Conservation (phyloP, 1,140 invertebrate genomes). For the Venustaconcha ellipsiformis region DNA sequence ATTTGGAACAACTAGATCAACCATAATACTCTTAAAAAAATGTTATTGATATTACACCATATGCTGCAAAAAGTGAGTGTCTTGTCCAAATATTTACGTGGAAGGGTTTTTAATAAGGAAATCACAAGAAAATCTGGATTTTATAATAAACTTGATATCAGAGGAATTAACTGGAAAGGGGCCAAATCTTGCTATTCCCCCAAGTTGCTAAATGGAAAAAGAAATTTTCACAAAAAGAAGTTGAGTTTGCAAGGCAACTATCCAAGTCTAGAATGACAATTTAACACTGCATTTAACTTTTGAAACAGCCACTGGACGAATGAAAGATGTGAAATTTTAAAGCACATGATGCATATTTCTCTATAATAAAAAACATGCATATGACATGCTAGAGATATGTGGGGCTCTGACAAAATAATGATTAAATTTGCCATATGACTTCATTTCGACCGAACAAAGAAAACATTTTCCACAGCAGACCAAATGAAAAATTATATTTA, state of each 20-base stretch:
- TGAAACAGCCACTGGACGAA: neutral
- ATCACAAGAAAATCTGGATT: constrained; percentile 29
- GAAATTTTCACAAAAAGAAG: constrained; percentile 7
- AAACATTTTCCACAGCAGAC: too few species aligned
- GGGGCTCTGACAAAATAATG: constrained; percentile 11
- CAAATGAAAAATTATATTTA: too few species aligned
- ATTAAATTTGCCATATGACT: neutral
- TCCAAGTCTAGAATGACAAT: constrained; percentile 1
- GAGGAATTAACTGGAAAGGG: constrained; percentile 4
- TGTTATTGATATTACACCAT: constrained; percentile 37
- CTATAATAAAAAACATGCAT: constrained; percentile 3
- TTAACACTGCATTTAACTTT: too few species aligned
- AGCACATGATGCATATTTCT: neutral
- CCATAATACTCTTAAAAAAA: constrained; percentile 35
- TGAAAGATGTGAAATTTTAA: constrained; percentile 4
- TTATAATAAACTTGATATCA: constrained; percentile 17
- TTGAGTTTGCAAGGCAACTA: constrained; percentile 1
- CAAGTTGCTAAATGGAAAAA: constrained; percentile 5
- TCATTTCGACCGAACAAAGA: too few species aligned
- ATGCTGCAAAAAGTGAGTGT: constrained; percentile 28
- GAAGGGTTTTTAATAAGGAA: constrained; percentile 30
- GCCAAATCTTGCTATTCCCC: constrained; percentile 10
- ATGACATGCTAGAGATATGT: constrained; percentile 8
- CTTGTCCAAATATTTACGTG: constrained; percentile 36
- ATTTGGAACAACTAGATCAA: constrained; percentile 34